Evolutionary conservation across 2,888 invertebrate genomes (phyloP).

Genomic region (Eumerus sabulonum): DNA sequence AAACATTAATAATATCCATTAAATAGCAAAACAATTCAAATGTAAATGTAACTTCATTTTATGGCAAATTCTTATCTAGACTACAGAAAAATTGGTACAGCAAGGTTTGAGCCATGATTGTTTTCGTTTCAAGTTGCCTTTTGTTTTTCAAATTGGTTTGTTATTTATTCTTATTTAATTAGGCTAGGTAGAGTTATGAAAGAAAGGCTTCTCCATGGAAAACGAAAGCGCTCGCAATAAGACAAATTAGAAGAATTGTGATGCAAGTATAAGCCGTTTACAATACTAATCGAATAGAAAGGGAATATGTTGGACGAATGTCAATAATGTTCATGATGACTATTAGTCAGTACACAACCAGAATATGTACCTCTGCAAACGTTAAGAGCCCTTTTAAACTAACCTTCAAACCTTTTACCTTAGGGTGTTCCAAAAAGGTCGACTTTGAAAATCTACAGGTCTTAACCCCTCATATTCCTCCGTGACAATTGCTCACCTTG

Average conservation of each 20-base stretch:
- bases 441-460: no score
- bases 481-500: no score
- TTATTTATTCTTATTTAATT: conserved; percentile 11
- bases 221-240: conserved; percentile 3
- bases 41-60: conserved; percentile 42
- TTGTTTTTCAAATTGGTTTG: conserved; percentile 25
- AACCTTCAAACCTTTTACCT: no score
- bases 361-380: no score
- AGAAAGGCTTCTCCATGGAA: conserved; percentile 8
- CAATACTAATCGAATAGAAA: no score
- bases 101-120: conserved; percentile 68
- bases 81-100: conserved; percentile 68
- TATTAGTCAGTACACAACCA: no score
- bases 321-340: no score
- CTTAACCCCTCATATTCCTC: no score
- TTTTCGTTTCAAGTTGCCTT: conserved; percentile 54
- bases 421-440: no score
- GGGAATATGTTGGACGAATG: no score
- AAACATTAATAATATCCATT: conserved; percentile 11
- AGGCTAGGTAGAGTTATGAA: neutral
- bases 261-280: neutral
- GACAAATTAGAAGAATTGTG: neutral
- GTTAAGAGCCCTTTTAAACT: no score
- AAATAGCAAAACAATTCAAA: conserved; percentile 52
- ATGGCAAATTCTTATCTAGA: conserved; percentile 66